These are phyloP conservation scores for Amphiprion clarkii DNA, from an alignment of 2,797 vertebrate species.

Conservation along the genomic window DNA sequence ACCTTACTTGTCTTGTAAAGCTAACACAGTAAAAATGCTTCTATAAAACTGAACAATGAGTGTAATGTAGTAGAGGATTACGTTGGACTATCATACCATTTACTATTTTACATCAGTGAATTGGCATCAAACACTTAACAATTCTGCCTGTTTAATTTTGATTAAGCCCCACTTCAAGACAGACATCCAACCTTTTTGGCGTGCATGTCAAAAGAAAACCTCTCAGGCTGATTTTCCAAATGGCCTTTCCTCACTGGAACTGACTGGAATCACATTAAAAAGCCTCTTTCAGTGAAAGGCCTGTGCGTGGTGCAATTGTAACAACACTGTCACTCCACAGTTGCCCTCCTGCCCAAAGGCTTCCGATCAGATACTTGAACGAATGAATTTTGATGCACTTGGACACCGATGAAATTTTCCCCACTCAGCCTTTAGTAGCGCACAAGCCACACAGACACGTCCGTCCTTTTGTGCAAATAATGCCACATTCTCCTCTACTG, in stretches of 20 bases:
- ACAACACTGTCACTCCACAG: slow-evolving; percentile 10
- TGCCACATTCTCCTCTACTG: slow-evolving; percentile 24
- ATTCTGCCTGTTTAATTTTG: slow-evolving; percentile 18
- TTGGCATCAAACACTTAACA: neutral
- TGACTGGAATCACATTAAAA: slow-evolving; percentile 34
- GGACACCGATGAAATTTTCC: slow-evolving; percentile 46
- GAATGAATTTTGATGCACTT: slow-evolving; percentile 36
- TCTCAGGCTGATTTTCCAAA: slow-evolving; percentile 13
- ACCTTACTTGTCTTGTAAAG: neutral
- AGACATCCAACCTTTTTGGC: neutral
- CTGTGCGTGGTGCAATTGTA: slow-evolving; percentile 22
- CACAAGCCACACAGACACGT: slow-evolving; percentile 19
- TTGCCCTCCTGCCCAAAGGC: slow-evolving; percentile 24
- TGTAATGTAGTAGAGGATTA: neutral
- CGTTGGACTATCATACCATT: neutral
- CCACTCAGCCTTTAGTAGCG: slow-evolving; percentile 23
- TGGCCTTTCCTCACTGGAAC: slow-evolving; percentile 15
- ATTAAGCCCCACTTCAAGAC: slow-evolving; percentile 8
- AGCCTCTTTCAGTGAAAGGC: slow-evolving; percentile 22
- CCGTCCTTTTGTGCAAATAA: slow-evolving; percentile 41
- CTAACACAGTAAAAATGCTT: neutral
- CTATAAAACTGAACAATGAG: neutral
- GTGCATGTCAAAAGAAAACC: slow-evolving; percentile 7
- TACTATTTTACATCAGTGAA: slow-evolving; percentile 5
- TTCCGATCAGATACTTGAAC: slow-evolving; percentile 41